Evolutionary conservation across 2,113 vertebrate genomes (phyloP), one percentile per base, ranked within the genome.

Genomic region (Mobula birostris): DNA sequence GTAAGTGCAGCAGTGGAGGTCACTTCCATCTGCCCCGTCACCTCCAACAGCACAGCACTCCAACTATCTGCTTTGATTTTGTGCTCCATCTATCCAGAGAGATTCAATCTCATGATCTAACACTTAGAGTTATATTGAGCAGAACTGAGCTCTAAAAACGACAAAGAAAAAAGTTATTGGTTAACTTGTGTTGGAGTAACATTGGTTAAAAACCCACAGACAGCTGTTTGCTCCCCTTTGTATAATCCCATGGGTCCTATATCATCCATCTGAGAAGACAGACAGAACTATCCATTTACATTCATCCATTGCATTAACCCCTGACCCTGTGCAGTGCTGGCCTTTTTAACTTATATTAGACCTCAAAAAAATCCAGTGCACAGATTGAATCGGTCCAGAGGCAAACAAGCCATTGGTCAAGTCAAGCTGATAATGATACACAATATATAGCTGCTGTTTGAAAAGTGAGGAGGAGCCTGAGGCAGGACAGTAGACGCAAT

Each of bases 401-500:
- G 48, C 8, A 85, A 85, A 83, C 24, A 21, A 56, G 80, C 17
- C 29, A 7, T 90, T 15, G 32, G 61, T 32, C 63, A 24, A 90
- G n/a, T 12, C 61, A 63, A 14, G 61, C 58, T n/a, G 5, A 5
- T 24, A 61, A 24, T 88, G 17, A 66, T 68, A 29, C 66, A 14
- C 85, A n/a, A 15, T 90, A 61, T 17, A 90, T 61, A 66, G n/a
- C 66, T 90, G 14, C 85, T 66, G 12, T 36, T 32, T 68, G 61
- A n/a, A 66, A 66, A 90, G 61, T 19, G 29, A 66, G 85, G 61
- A 90, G 58, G 61, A 66, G 12, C 61, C 85, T 90, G 14, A 90
- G 85, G 85, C 85, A 66, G n/a, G 85, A 90, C 14, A 90, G 1
- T 32, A 90, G 85, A 90, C 66, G 85, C 61, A 90, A 90, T 68